phyloP scores from a whole-genome alignment of 2,113 vertebrate genomes.

The Nesogale talazaci region DNA sequence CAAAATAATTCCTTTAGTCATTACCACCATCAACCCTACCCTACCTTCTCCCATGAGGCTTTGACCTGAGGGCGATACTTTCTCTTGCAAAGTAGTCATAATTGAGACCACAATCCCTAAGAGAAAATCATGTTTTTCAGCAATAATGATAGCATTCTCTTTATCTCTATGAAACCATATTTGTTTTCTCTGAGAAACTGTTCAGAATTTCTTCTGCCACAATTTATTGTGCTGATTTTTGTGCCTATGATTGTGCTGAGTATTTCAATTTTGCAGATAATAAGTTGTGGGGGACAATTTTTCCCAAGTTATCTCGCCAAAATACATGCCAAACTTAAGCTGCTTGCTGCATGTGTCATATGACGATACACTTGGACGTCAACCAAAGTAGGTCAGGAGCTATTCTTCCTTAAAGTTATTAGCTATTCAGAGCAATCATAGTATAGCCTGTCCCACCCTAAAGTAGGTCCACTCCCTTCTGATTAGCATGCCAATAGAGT shows the following conservation, averaged over 20 bases:
- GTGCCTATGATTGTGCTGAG: too few relatives aligned
- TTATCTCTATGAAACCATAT: background rate
- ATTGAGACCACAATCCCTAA: background rate
- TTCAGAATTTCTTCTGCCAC: background rate
- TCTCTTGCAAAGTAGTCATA: background rate
- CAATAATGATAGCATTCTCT: background rate
- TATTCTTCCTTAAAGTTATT: too few relatives aligned
- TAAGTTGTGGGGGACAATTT: too few relatives aligned
- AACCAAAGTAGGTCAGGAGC: too few relatives aligned
- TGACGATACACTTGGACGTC: too few relatives aligned
- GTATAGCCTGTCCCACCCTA: too few relatives aligned
- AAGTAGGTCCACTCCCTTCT: too few relatives aligned
- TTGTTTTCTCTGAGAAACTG: background rate
- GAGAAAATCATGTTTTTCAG: background rate
- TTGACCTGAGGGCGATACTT: background rate
- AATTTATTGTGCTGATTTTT: background rate
- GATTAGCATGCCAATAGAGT: too few relatives aligned
- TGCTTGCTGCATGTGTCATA: too few relatives aligned
- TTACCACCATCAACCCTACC: background rate
- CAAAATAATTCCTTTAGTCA: background rate
- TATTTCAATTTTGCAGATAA: background rate
- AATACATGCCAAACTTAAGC: too few relatives aligned
- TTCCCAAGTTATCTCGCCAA: too few relatives aligned
- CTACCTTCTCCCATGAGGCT: background rate
- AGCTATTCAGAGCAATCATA: too few relatives aligned